phyloP scores from a whole-genome alignment of 2,888 invertebrate genomes.

The Plutella xylostella region DNA sequence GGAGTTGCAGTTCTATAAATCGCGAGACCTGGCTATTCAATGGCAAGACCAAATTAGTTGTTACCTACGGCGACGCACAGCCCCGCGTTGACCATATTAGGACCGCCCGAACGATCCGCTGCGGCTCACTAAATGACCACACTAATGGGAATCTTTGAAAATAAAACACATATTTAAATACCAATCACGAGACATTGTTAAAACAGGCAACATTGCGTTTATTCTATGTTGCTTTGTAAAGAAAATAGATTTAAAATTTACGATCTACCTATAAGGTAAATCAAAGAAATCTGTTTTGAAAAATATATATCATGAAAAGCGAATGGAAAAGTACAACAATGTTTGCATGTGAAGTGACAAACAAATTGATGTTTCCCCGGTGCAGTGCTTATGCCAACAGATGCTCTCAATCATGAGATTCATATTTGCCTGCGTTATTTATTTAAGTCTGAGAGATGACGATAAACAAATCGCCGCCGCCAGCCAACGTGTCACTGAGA shows the following conservation, averaged over 20 bases:
- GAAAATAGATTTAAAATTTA: too few species aligned
- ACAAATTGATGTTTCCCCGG: too few species aligned
- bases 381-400: too few species aligned
- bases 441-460: too few species aligned
- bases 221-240: too few species aligned
- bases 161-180: not conserved
- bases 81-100: conserved; percentile 2
- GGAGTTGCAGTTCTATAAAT: conserved; percentile 8
- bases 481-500: conserved; percentile 25
- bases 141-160: not conserved
- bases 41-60: conserved; percentile 7
- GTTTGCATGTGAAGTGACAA: too few species aligned
- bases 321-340: too few species aligned
- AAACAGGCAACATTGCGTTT: not conserved
- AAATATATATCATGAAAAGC: too few species aligned
- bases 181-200: conserved; percentile 1
- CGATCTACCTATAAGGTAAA: too few species aligned
- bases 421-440: too few species aligned
- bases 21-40: conserved; percentile 1
- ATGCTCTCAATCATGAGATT: too few species aligned
- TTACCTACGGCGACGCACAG: not conserved
- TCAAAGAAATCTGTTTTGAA: too few species aligned
- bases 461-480: conserved; percentile 16
- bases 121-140: conserved; percentile 2
- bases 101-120: not conserved